Base-by-base conservation (phyloP, 2,888 invertebrate species). In the Melinaea menophilus region DNA sequence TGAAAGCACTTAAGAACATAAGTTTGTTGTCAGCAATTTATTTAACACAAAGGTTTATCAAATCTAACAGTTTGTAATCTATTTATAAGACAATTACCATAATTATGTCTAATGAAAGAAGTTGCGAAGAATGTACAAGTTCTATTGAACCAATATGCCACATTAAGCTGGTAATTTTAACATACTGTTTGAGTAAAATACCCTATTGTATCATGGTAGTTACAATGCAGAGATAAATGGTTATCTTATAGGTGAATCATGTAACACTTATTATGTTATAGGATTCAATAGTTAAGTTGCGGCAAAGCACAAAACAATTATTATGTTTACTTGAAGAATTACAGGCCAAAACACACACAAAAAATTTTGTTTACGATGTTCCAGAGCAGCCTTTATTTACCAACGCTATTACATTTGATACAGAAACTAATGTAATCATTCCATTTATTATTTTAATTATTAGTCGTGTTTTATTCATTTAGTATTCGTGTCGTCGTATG, bases 241-340 rank as follows among this genome's bases (percentile, higher is more conserved):
- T 22, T 37, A 37, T 37, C 41, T 1, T 22, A 5, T 22, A 9
- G 7, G 0, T 4, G 4, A 22, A 51, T 5, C 2, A 22, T 22
- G 13, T 51, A 13, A 4, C 2, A 13, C 22, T 22, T 22, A 5
- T 9, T 12, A 22, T 9, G 12, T 81, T 84, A 63, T 75, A 88
- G 87, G 79, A 80, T 46, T 71, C 80, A 9, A 62, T 86, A 35
- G 51, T 71, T 5, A 78, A 77, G 65, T 71, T 88, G 35, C 85
- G 86, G 69, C 79, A 84, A 31, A 88, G 88, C 66, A 88, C 88
- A 2, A 84, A 75, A 69, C 82, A 83, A 67, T 70, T 88, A 4
- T 68, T 88, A 47, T 67, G 69, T 66, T 68, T 88, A 56, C 66
- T 88, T 35, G 85, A 88, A 65, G 80, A 84, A 60, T 80, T 88